Conservation (phyloP, 2,113 vertebrate species). For the Heterotilapia buettikoferi region DNA sequence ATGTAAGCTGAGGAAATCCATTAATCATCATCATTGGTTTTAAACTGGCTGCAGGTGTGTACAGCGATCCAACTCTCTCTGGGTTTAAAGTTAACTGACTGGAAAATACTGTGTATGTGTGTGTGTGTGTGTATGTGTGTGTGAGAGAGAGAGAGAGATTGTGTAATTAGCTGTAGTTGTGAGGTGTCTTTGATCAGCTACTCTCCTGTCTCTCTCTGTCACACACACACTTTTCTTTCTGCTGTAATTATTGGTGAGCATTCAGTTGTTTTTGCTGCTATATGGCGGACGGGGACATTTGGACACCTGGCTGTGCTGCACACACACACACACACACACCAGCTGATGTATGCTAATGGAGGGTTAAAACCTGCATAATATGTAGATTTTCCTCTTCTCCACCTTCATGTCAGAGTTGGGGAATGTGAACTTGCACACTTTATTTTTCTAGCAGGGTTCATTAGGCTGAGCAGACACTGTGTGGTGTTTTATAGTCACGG, state of each 20-base stretch:
- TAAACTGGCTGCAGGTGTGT: not conserved
- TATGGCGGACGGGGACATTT: slow-evolving; percentile 12
- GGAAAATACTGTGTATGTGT: not conserved
- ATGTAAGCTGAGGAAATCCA: not conserved
- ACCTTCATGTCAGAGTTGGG: not conserved
- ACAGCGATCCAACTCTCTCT: too few species aligned
- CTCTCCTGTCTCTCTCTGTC: not conserved
- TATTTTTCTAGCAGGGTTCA: not conserved
- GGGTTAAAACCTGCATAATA: not conserved
- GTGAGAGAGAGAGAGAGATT: not conserved
- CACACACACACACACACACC: not conserved
- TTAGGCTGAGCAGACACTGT: not conserved
- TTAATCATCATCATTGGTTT: not conserved
- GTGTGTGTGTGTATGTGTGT: too few species aligned
- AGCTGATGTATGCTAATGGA: slow-evolving; percentile 14
- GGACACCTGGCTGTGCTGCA: not conserved
- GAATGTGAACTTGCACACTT: not conserved
- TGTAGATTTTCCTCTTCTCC: not conserved
- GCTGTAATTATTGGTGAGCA: slow-evolving; percentile 17
- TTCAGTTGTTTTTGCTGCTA: not conserved
- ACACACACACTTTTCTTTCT: not conserved
- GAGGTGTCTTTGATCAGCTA: not conserved
- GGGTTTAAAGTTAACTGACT: not conserved
- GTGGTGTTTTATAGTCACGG: not conserved
- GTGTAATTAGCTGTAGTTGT: not conserved